Evolutionary conservation across 2,113 vertebrate genomes (phyloP).

Genomic region (Pampusana beccarii): DNA sequence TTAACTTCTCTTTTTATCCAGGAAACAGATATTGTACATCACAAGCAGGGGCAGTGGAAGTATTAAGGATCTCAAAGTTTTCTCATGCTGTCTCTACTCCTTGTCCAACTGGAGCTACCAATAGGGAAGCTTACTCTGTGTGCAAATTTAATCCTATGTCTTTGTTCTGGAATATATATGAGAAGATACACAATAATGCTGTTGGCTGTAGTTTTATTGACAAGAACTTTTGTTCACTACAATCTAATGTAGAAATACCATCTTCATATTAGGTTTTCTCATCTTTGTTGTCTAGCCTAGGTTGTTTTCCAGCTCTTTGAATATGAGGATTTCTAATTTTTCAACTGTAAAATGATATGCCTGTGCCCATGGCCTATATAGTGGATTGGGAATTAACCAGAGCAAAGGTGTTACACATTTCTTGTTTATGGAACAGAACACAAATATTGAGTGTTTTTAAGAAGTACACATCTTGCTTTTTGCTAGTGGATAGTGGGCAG

Average conservation of each 20-base stretch:
- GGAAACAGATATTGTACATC: slow-evolving; percentile 63
- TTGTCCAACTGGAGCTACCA: background rate
- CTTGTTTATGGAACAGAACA: background rate
- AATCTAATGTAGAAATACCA: background rate
- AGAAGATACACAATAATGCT: background rate
- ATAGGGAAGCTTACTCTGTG: background rate
- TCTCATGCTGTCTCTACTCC: background rate
- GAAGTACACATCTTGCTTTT: background rate
- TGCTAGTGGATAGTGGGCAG: background rate
- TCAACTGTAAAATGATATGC: background rate
- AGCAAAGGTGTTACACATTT: background rate
- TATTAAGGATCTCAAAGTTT: slow-evolving; percentile 31
- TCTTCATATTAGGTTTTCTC: background rate
- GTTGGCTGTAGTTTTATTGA: background rate
- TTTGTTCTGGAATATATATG: background rate
- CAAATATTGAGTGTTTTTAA: background rate
- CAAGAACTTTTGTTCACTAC: background rate
- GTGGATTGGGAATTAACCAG: background rate
- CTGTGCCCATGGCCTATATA: background rate
- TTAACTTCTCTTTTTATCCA: slow-evolving; percentile 41
- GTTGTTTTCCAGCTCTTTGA: background rate
- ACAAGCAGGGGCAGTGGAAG: slow-evolving; percentile 29
- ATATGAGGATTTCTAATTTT: background rate
- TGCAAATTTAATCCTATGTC: background rate
- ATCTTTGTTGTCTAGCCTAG: background rate